Evolutionary conservation across 2,888 invertebrate genomes (phyloP).

Genomic region (Leucophenga montana): DNA sequence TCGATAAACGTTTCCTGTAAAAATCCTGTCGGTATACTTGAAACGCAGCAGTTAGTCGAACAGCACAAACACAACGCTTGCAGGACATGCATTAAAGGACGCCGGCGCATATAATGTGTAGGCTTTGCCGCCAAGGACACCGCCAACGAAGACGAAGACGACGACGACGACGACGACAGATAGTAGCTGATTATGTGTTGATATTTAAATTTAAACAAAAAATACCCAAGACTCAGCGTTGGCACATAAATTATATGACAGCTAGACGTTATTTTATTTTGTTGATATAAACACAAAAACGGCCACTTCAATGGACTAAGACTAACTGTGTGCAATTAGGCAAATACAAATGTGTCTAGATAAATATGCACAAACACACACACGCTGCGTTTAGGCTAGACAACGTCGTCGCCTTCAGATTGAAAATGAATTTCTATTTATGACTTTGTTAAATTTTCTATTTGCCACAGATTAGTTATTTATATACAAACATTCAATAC

Average conservation of each 20-base stretch:
- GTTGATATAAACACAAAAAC: not conserved
- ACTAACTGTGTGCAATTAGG: not conserved
- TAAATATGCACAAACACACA: not conserved
- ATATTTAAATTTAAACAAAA: conserved; percentile 61
- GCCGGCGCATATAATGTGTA: not conserved
- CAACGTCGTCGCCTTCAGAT: not conserved
- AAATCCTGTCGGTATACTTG: conserved; percentile 46
- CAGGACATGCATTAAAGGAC: not conserved
- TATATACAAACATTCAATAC: conserved; percentile 19
- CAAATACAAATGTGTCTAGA: not conserved
- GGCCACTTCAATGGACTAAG: not conserved
- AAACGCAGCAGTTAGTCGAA: conserved; percentile 30
- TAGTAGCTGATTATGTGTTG: conserved; percentile 53
- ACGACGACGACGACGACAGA: no score
- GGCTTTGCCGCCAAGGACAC: no score
- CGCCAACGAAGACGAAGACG: no score
- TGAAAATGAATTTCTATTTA: conserved; percentile 35
- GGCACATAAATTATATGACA: conserved; percentile 31
- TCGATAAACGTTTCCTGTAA: not conserved
- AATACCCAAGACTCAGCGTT: conserved; percentile 40
- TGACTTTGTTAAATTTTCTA: conserved; percentile 36
- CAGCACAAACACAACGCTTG: not conserved
- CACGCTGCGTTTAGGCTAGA: not conserved
- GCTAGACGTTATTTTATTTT: no score
- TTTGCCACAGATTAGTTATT: conserved; percentile 35